phyloP scores from a whole-genome alignment of 2,113 vertebrate genomes.

The Sceloporus tristichus region DNA sequence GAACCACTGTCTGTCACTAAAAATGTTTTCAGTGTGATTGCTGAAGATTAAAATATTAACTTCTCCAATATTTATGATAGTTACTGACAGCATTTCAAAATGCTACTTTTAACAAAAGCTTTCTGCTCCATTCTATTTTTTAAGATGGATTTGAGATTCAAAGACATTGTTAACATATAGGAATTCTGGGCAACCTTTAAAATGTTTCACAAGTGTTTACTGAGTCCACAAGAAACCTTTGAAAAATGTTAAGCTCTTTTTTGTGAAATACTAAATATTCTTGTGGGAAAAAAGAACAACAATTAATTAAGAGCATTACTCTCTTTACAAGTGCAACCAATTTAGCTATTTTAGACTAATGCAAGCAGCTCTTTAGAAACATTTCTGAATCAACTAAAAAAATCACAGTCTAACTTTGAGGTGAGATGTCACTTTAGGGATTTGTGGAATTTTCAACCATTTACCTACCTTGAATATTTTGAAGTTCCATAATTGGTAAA shows the following conservation, averaged over 20 bases:
- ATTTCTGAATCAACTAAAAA: neutral
- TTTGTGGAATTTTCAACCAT: neutral
- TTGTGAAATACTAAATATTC: slow-evolving; percentile 55
- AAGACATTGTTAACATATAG: slow-evolving; percentile 80
- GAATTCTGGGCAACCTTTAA: slow-evolving; percentile 67
- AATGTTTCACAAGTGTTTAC: slow-evolving; percentile 71
- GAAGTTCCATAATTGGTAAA: too few species aligned
- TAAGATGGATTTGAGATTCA: slow-evolving; percentile 86
- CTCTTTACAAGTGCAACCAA: neutral
- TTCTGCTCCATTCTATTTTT: slow-evolving; percentile 81
- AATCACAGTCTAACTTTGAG: neutral
- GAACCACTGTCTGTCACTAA: slow-evolving; percentile 85
- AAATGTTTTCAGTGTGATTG: slow-evolving; percentile 84
- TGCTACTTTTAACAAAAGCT: slow-evolving; percentile 85
- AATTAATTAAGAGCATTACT: neutral
- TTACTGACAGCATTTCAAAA: slow-evolving; percentile 87
- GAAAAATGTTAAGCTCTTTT: slow-evolving; percentile 71
- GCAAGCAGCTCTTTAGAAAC: slow-evolving; percentile 9
- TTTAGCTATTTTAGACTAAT: neutral
- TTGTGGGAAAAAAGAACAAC: slow-evolving; percentile 19
- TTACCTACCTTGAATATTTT: too few species aligned
- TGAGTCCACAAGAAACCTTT: slow-evolving; percentile 65
- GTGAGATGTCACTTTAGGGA: neutral
- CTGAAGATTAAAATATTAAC: slow-evolving; percentile 87
- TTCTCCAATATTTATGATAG: slow-evolving; percentile 88